Conservation (phyloP, 2,888 invertebrate genomes). For the Tachina fera region DNA sequence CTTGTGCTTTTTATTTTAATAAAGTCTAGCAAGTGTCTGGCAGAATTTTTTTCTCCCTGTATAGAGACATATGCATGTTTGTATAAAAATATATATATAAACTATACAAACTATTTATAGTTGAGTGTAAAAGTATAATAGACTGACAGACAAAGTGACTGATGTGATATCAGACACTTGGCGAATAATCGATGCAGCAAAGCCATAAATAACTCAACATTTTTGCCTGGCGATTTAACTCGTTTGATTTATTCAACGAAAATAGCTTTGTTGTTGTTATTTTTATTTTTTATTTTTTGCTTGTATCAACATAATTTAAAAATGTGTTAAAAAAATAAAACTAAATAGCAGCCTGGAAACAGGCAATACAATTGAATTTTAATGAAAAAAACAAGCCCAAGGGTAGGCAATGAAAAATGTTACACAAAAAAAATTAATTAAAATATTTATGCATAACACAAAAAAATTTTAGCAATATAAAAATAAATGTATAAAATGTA, state of each 20-base stretch:
- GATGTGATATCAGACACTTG: conserved; percentile 34
- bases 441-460: neutral
- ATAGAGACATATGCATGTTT: too few relatives aligned
- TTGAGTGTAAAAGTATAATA: conserved; percentile 18
- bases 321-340: conserved; percentile 15
- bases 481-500: neutral
- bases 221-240: conserved; percentile 41
- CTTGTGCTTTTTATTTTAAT: conserved; percentile 50
- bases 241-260: conserved; percentile 41
- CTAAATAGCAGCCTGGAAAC: neutral
- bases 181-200: conserved; percentile 36
- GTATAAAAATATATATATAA: neutral
- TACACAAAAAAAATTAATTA: neutral
- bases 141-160: conserved; percentile 43
- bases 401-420: conserved; percentile 3
- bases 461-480: neutral
- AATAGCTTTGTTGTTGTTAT: neutral
- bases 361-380: conserved; percentile 9
- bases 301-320: conserved; percentile 28
- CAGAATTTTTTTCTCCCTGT: neutral
- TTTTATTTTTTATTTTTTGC: neutral
- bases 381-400: neutral
- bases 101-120: conserved; percentile 44
- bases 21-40: conserved; percentile 68
- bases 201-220: conserved; percentile 66